Percentiles rank a stretch among this genome's conserved stretches.
Evolutionary conservation across 2,113 vertebrate species (phyloP).

Genomic region (Sterrhoptilus dennistouni): DNA sequence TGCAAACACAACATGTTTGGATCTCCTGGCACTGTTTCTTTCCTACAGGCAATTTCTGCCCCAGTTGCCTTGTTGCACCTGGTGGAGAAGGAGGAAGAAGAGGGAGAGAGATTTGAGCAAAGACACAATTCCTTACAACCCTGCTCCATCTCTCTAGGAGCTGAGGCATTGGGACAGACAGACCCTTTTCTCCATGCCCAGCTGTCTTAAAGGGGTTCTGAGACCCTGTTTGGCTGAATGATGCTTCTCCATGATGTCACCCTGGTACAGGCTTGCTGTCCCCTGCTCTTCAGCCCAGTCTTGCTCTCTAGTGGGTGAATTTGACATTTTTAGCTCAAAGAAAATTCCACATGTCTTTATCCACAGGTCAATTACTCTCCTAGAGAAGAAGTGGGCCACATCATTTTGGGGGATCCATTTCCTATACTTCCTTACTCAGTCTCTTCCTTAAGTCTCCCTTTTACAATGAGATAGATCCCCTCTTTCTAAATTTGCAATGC

Average conservation of each 20-base stretch:
- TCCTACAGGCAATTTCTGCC: not conserved
- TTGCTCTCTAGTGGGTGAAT: rapidly evolving
- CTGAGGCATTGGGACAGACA: not conserved
- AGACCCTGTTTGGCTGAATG: rapidly evolving
- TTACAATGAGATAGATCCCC: not conserved
- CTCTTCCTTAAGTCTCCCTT: not conserved
- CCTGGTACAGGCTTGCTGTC: not conserved
- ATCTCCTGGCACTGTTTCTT: not conserved
- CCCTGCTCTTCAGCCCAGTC: not conserved
- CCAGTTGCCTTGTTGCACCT: not conserved
- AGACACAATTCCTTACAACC: not conserved
- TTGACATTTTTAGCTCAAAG: not conserved
- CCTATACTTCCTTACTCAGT: not conserved
- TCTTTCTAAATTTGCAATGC: not conserved
- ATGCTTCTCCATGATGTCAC: not conserved
- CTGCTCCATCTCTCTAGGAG: not conserved
- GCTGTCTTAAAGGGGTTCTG: not conserved
- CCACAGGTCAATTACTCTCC: not conserved
- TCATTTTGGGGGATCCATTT: not conserved
- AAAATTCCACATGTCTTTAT: not conserved
- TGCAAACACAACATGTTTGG: not conserved
- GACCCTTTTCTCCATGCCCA: not conserved
- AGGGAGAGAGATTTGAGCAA: not conserved
- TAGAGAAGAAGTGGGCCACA: not conserved
- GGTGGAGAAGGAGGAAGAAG: not conserved